These are phyloP conservation scores for Meteorus colon DNA, from an alignment of 2,888 invertebrate genomes.

Conservation along the genomic window DNA sequence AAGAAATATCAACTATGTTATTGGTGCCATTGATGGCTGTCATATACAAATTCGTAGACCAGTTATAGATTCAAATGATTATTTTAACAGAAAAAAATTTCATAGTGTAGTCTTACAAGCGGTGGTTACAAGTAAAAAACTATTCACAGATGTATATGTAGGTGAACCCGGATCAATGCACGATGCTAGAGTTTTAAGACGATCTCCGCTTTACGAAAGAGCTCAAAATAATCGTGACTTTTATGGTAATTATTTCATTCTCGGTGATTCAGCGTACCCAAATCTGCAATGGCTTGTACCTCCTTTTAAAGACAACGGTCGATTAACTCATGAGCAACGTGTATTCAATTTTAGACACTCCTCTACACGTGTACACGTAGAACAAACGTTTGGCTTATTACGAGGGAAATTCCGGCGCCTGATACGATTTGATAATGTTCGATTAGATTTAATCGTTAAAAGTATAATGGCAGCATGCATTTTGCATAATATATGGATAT, in stretches of 20 bases:
- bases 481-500: conserved; percentile 26
- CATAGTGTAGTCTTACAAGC: conserved; percentile 50
- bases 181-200: conserved; percentile 45
- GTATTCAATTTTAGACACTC: conserved; percentile 28
- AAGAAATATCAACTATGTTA: conserved; percentile 29
- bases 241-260: conserved; percentile 33
- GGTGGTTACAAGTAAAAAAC: conserved; percentile 30
- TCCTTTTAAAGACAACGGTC: conserved; percentile 23
- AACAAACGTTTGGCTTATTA: conserved; percentile 24
- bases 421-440: conserved; percentile 13
- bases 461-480: conserved; percentile 31
- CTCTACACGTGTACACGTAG: conserved; percentile 25
- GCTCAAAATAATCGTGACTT: neutral
- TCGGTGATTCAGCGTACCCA: conserved; percentile 46
- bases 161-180: conserved; percentile 45
- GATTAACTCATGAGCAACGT: neutral
- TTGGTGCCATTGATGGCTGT: conserved; percentile 53
- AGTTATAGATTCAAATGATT: conserved; percentile 48
- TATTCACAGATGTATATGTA: too few species aligned
- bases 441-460: conserved; percentile 10
- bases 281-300: conserved; percentile 20
- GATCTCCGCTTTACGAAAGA: conserved; percentile 17
- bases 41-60: conserved; percentile 53
- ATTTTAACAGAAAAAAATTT: conserved; percentile 49
- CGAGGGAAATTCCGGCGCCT: conserved; percentile 21